Evolutionary conservation across 2,113 vertebrate genomes (phyloP), one percentile per base, ranked within the genome.

Genomic region (Rhadina sibilatrix): DNA sequence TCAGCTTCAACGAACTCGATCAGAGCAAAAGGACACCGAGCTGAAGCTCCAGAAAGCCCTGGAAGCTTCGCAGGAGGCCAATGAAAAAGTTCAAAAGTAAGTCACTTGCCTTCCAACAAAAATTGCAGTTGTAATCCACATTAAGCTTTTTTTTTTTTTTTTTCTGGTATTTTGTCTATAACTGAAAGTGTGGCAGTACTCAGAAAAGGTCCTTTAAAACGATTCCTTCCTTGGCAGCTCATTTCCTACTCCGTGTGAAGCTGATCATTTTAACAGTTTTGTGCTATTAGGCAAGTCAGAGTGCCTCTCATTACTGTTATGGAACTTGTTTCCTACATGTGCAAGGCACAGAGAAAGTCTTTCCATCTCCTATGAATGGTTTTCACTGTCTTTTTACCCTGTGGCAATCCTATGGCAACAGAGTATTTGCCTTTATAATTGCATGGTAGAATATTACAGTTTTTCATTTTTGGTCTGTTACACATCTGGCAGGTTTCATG

Each of bases 81-180:
- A 63, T 42, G 98, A 98, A 72, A 98, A 98, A 94, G 97, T 98
- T 91, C 98, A 98, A 65, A 98, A 98, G 99, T 99, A 97, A 98
- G 98, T 98, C 63, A 12, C 46, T 92, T 74, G 49, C 57, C 27
- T 87, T 93, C 84, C 76, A 50, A 93, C 40, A 93, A 94, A 96
- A 90, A 78, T 24, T 69, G 31, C 12, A 37, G 35, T 75, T 80
- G 38, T 76, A 91, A 91, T 52, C 15, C 56, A 50, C 53, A 13
- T 22, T 5, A 87, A 89, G 31, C 1, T 0, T 68, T 76, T 21
- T 93, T 38, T 0, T 68, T 76, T 21, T 93, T 38, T 38, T 38
- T 68, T 77, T 44, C 33, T 50, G 21, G 19, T 82, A 53, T 77
- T 66, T 86, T 88, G 4, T 66, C 64, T 50, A 4, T 87, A 38